phyloP scores from a whole-genome alignment of 2,888 invertebrate genomes.

The Caprella mutica region DNA sequence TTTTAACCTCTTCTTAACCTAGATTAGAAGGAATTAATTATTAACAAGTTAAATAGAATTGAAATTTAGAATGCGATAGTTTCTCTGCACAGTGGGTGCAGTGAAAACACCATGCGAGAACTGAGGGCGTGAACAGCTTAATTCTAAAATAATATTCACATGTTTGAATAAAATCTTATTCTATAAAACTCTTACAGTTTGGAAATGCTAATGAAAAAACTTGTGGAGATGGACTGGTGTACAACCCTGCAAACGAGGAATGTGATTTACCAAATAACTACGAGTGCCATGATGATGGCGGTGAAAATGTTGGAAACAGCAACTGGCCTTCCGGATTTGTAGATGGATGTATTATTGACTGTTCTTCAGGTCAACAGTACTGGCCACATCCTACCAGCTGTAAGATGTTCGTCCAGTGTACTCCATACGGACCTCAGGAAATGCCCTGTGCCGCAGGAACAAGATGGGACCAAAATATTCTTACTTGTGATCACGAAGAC shows the following conservation, averaged over 20 bases:
- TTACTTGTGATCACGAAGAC: slow-evolving; percentile 14
- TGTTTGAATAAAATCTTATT: no score
- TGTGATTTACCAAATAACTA: slow-evolving; percentile 26
- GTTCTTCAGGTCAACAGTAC: slow-evolving; percentile 1
- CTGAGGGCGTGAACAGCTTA: no score
- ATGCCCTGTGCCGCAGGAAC: slow-evolving; percentile 15
- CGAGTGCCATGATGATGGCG: no score
- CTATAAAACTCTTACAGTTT: slow-evolving; percentile 13
- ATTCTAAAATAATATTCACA: no score
- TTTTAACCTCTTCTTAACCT: no score
- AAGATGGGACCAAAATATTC: slow-evolving; percentile 11
- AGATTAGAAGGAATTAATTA: no score
- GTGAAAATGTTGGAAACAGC: no score
- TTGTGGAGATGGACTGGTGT: slow-evolving; percentile 23
- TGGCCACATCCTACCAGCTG: slow-evolving; percentile 29
- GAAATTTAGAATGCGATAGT: no score
- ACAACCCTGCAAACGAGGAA: slow-evolving; percentile 21
- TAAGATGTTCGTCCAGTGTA: slow-evolving; percentile 34
- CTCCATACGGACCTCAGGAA: slow-evolving; percentile 16
- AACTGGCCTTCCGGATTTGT: not conserved
- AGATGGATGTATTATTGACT: slow-evolving; percentile 13
- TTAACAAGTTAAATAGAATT: no score
- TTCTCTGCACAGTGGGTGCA: no score
- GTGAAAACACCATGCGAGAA: no score
- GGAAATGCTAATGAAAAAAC: slow-evolving; percentile 19